Evolutionary conservation across 2,113 vertebrate species (phyloP).

Genomic region (Hassar affinis): DNA sequence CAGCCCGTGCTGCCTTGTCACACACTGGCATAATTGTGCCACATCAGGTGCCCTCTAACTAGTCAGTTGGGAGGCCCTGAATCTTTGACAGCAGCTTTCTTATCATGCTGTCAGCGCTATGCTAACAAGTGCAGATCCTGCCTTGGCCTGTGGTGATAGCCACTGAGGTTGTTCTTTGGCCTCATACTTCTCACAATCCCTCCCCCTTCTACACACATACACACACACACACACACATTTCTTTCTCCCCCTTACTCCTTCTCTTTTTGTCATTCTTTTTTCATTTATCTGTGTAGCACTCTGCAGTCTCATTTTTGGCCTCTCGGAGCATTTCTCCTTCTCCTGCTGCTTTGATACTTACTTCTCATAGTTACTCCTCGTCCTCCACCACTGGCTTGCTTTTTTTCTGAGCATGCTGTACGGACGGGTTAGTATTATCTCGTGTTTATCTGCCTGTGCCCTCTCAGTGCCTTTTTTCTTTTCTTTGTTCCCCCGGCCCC

Average conservation of each 20-base stretch:
- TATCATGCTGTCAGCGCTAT: constrained; percentile 92
- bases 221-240: neutral
- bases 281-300: constrained; percentile 29
- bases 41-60: constrained; percentile 86
- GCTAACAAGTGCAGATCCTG: constrained; percentile 88
- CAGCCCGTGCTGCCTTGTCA: constrained; percentile 92
- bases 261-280: constrained; percentile 35
- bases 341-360: constrained; percentile 49
- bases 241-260: constrained; percentile 44
- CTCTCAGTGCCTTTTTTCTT: constrained; percentile 47
- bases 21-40: constrained; percentile 88
- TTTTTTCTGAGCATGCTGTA: constrained; percentile 47
- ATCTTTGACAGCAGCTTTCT: constrained; percentile 90
- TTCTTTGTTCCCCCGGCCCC: constrained; percentile 25
- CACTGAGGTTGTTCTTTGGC: constrained; percentile 71
- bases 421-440: constrained; percentile 54
- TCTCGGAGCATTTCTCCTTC: constrained; percentile 31
- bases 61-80: constrained; percentile 89
- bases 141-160: constrained; percentile 75
- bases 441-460: constrained; percentile 57
- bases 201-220: neutral
- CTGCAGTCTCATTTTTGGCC: constrained; percentile 41
- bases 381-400: constrained; percentile 50
- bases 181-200: constrained; percentile 64
- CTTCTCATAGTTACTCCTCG: constrained; percentile 36